Evolutionary conservation across 2,113 vertebrate genomes (phyloP).

Genomic region (Sporophila hypoxantha): DNA sequence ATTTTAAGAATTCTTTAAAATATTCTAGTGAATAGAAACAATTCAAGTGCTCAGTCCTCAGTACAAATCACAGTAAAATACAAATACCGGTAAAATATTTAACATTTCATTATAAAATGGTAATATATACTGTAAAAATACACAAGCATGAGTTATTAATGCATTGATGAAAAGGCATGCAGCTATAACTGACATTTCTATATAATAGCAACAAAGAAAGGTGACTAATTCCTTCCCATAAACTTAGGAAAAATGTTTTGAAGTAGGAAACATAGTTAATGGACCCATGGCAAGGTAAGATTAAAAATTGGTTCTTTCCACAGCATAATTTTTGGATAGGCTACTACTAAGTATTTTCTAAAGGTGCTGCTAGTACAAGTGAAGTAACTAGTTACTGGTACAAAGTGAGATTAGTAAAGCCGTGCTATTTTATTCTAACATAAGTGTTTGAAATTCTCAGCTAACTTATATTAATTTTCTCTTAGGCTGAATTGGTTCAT

Average conservation of each 20-base stretch:
- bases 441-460: not conserved
- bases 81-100: constrained; percentile 55
- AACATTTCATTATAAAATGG: constrained; percentile 53
- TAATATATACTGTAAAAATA: constrained; percentile 33
- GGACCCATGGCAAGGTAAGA: not conserved
- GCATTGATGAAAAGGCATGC: constrained; percentile 2
- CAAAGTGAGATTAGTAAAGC: not conserved
- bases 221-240: constrained; percentile 5
- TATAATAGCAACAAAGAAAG: not conserved
- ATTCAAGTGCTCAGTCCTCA: not conserved
- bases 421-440: not conserved
- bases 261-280: not conserved
- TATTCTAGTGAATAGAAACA: constrained; percentile 26
- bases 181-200: constrained; percentile 1
- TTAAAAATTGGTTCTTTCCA: not conserved
- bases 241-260: not conserved
- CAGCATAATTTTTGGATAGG: not conserved
- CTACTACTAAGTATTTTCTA: not conserved
- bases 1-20: constrained; percentile 56
- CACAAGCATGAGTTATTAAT: constrained; percentile 25
- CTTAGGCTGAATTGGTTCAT: not conserved
- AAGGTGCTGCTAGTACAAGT: not conserved
- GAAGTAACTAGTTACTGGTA: not conserved
- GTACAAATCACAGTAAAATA: constrained; percentile 42
- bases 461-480: not conserved